Base-by-base conservation (phyloP, 2,113 vertebrate species). In the Planiliza haematocheilus region DNA sequence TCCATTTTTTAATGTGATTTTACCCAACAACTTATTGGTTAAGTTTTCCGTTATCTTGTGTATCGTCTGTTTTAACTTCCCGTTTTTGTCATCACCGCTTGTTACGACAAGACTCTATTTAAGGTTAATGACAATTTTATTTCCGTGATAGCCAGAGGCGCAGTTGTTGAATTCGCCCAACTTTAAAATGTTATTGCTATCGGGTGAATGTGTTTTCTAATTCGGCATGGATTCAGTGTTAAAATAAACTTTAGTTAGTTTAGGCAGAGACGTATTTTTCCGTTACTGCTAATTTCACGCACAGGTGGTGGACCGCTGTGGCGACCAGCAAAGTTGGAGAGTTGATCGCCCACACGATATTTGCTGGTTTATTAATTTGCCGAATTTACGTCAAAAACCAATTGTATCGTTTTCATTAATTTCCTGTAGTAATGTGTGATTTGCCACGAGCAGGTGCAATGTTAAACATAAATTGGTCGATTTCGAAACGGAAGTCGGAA, bases 361-460 rank as follows among this genome's bases (percentile, higher is more conserved):
- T 4, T 24, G 3, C 7, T 34, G 14, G 6, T 17, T 61, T 0
- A 16, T 7, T 36, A 0, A 10, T 20, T 5, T 7, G 58, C 56
- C 43, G 56, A 18, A 41, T 63, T 45, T 18, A 37, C 1, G 2
- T 1, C 1, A 8, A 42, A 20, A 6, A n/a, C 8, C 1, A 0
- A 0, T 16, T 52, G 0, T 41, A 41, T 21, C 3, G 0, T 7
- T 2, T 52, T 0, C 50, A 38, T 13, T 42, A 1, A 18, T 20
- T 0, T 20, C 6, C 0, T 10, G 0, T 17, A 0, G 12, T 21
- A 13, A n/a, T 4, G 6, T 1, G 5, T 7, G 9, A 8, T n/a
- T 49, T 43, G 12, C 11, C 16, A 10, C 43, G 11, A 13, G 16
- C 4, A 0, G 8, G 13, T 37, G 1, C 8, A 8, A 34, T 1